Percentiles rank a stretch among this genome's conserved stretches.
phyloP scores from a whole-genome alignment of 1,140 invertebrate species.

The Drosophila nasuta region DNA sequence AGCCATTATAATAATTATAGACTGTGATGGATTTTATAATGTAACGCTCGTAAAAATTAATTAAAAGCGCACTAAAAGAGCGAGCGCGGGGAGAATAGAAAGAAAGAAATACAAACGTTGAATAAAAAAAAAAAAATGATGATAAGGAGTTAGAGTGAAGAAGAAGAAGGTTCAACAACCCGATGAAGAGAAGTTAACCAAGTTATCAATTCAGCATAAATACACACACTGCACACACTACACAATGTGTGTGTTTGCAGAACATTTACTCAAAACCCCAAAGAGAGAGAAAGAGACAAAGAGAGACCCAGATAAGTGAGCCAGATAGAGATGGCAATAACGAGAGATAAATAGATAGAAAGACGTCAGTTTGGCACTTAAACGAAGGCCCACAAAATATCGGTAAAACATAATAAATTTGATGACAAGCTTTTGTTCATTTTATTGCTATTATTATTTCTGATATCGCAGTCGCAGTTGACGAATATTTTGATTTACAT shows the following conservation, averaged over 20 bases:
- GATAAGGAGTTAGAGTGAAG: background rate
- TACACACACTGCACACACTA: constrained; percentile 4
- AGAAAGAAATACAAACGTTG: background rate
- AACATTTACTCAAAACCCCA: constrained; percentile 22
- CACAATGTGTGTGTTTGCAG: constrained; percentile 27
- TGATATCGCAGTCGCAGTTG: constrained; percentile 28
- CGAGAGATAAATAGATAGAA: constrained; percentile 19
- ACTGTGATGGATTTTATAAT: constrained; percentile 33
- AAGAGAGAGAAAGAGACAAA: background rate
- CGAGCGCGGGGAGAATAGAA: background rate
- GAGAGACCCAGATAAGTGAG: background rate
- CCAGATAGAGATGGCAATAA: background rate
- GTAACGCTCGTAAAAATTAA: constrained; percentile 39
- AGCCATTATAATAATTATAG: constrained; percentile 32
- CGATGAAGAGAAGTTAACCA: constrained; percentile 8
- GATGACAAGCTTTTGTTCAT: constrained; percentile 66
- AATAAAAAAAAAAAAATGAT: background rate
- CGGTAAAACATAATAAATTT: constrained; percentile 72
- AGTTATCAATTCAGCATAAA: constrained; percentile 28
- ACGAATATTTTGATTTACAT: constrained; percentile 28
- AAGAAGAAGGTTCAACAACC: constrained; percentile 41
- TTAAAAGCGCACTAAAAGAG: constrained; percentile 32
- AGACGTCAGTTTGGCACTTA: constrained; percentile 32
- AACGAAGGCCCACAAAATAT: constrained; percentile 12
- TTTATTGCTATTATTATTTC: constrained; percentile 76